phyloP scores from a whole-genome alignment of 2,888 invertebrate genomes.

The Drosophila kanekoi region DNA sequence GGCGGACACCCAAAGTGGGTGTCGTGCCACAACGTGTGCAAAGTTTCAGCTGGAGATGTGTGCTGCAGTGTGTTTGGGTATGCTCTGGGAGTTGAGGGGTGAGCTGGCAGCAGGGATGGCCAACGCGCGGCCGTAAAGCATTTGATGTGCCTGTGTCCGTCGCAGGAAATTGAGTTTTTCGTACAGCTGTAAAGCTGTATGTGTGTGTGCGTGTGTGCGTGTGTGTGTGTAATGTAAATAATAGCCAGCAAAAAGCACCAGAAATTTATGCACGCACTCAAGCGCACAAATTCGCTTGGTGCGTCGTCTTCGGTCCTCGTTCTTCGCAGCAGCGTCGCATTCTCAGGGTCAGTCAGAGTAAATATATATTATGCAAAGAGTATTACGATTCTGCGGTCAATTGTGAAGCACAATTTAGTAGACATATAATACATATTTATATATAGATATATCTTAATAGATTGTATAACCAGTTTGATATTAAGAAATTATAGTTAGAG shows the following conservation, averaged over 20 bases:
- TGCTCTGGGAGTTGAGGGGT: conserved; percentile 1
- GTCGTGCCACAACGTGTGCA: conserved; percentile 65
- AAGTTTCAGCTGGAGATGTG: conserved; percentile 52
- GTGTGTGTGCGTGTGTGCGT: conserved; percentile 17
- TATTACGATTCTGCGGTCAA: background rate
- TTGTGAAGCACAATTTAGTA: background rate
- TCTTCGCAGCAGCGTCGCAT: conserved; percentile 27
- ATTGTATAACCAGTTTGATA: no score
- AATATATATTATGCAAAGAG: conserved; percentile 1
- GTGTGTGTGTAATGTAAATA: conserved; percentile 59
- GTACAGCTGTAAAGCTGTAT: conserved; percentile 35
- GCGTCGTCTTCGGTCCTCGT: conserved; percentile 43
- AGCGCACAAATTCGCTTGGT: conserved; percentile 58
- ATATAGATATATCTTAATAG: no score
- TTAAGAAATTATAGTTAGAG: no score
- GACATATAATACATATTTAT: background rate
- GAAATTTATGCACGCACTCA: conserved; percentile 69
- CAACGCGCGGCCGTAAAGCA: conserved; percentile 61
- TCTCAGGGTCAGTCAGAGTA: conserved; percentile 62
- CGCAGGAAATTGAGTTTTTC: conserved; percentile 83
- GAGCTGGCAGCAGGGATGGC: conserved; percentile 1
- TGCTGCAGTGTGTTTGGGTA: conserved; percentile 6
- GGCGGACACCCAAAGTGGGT: conserved; percentile 26
- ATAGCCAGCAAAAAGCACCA: conserved; percentile 60
- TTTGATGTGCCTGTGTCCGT: conserved; percentile 67